Evolutionary conservation across 2,113 vertebrate genomes (phyloP).

Genomic region (Miniopterus natalensis): DNA sequence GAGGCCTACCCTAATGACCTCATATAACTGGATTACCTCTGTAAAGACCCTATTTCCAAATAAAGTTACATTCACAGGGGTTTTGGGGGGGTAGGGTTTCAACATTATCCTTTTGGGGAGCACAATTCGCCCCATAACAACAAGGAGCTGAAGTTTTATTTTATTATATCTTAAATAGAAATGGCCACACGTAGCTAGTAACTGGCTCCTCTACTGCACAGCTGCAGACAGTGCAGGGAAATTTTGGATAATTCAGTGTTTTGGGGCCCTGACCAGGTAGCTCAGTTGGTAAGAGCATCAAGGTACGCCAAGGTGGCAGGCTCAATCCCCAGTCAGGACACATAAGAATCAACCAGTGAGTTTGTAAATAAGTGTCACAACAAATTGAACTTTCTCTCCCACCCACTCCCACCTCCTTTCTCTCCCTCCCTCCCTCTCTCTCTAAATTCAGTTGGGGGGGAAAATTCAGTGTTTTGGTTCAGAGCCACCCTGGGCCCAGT

Average conservation of each 20-base stretch:
- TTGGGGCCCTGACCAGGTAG: background rate
- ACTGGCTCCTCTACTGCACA: background rate
- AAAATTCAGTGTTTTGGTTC: background rate
- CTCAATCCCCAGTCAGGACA: too few relatives aligned
- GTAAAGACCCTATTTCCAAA: background rate
- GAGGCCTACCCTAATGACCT: background rate
- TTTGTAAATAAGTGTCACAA: too few relatives aligned
- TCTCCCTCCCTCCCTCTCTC: too few relatives aligned
- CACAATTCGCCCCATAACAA: background rate
- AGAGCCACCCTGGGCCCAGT: background rate
- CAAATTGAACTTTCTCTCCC: too few relatives aligned
- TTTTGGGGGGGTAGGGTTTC: background rate
- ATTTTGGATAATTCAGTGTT: background rate
- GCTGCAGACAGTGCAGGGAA: background rate
- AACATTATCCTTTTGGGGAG: too few relatives aligned
- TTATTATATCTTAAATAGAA: background rate
- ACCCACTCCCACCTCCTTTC: too few relatives aligned
- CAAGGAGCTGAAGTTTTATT: too few relatives aligned
- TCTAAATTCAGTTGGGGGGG: background rate
- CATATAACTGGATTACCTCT: background rate
- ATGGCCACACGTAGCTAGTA: background rate
- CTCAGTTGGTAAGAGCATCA: too few relatives aligned
- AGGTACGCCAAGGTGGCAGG: too few relatives aligned
- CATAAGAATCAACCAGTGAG: too few relatives aligned
- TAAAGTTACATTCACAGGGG: background rate